Evolutionary conservation across 1,140 invertebrate species (phyloP).

Genomic region (Anastrepha obliqua): DNA sequence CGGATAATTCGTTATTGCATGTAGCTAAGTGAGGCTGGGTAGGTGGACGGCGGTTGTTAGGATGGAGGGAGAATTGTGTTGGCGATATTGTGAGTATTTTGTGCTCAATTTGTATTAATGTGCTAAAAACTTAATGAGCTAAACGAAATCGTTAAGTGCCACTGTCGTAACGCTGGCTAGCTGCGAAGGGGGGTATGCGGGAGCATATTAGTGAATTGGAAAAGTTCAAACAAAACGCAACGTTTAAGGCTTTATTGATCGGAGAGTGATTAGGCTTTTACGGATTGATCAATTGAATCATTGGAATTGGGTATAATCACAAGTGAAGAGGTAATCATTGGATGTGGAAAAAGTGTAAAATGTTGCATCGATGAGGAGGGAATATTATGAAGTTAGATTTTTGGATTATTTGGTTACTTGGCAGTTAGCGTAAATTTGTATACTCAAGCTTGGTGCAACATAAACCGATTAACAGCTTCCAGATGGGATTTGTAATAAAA

Average conservation of each 20-base stretch:
- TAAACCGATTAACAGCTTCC: too few species aligned
- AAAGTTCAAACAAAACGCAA: constrained; percentile 15
- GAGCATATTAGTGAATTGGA: not conserved
- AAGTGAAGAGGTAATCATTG: not conserved
- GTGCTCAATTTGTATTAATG: constrained; percentile 53
- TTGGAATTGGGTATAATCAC: not conserved
- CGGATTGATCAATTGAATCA: constrained; percentile 4
- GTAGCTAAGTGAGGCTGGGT: not conserved
- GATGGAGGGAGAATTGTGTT: not conserved
- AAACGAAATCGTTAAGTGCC: constrained; percentile 52
- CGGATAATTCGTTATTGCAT: constrained; percentile 46
- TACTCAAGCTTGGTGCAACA: too few species aligned
- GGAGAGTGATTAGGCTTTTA: constrained; percentile 16
- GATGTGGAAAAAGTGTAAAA: too few species aligned
- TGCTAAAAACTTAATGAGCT: constrained; percentile 53
- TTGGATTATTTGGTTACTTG: too few species aligned
- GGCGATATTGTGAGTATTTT: constrained; percentile 42
- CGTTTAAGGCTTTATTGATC: constrained; percentile 20
- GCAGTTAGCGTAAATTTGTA: too few species aligned
- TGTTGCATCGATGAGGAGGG: too few species aligned
- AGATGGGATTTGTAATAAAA: too few species aligned
- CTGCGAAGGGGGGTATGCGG: not conserved
- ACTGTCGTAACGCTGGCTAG: constrained; percentile 1
- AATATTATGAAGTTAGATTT: too few species aligned
- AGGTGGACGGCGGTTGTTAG: not conserved